Base-by-base conservation (phyloP, 1,140 invertebrate genomes). In the Amphibalanus amphitrite region DNA sequence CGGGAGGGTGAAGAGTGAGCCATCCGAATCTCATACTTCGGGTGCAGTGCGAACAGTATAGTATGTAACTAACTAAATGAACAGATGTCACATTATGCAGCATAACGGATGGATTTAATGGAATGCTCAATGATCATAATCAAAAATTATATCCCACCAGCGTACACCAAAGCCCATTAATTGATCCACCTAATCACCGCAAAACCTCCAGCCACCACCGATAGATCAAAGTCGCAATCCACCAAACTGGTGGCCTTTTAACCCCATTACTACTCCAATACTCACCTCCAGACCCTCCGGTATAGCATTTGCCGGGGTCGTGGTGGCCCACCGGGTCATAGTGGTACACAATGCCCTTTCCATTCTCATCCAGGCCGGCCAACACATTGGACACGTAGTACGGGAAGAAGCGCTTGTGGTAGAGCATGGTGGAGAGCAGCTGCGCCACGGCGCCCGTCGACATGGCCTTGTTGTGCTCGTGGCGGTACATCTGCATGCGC, bases 271-370 rank as follows among this genome's bases (percentile, higher is more conserved):
- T 38, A 38, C 33, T 59, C 47, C 17, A 20, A 23, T 13, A 28
- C 65, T 26, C 6, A 67, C 65, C 65, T 67, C 65, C 65, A 25
- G 90, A 92, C 47, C 97, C 97, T 47, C 87, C 88, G 70, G 94
- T 92, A 75, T 87, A 84, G 79, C 88, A 98, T 3, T 82, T 86
- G 17, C 86, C 83, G 71, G 86, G 84, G 78, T 97, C 94, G 77
- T 88, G 91, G 76, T 96, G 92, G 4, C 97, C 97, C 74, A 99
- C 90, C 0, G 96, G 95, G 82, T 99, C 96, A 80, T 97, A 99
- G 77, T 90, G 92, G 82, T 89, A 98, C 3, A 98, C 89, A 77
- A 88, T 89, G 1, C 96, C 96, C 79, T 92, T 77, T 82, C 86
- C 85, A 73, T 86, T 79, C 59, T 83, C 81, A 80, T 87, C 84